These are phyloP conservation scores for Antechinus stuartii DNA, from an alignment of 2,113 vertebrate species.

Conservation along the genomic window DNA sequence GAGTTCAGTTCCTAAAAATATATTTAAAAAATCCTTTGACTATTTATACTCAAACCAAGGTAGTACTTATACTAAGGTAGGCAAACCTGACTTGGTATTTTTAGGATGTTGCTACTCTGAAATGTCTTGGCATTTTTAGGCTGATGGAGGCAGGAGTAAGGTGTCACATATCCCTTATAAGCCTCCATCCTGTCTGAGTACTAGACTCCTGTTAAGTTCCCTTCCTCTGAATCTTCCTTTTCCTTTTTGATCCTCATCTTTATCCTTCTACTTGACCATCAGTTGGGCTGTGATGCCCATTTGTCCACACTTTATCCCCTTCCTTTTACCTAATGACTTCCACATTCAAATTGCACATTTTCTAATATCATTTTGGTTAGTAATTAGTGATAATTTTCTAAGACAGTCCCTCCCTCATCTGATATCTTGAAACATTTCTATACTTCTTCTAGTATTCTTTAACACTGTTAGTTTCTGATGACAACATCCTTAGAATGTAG, in stretches of 20 bases:
- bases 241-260: neutral
- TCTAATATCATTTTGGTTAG: neutral
- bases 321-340: neutral
- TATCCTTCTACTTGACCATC: neutral
- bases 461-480: neutral
- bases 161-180: neutral
- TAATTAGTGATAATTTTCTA: neutral
- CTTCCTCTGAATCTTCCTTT: neutral
- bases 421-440: neutral
- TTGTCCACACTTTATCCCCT: neutral
- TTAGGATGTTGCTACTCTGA: neutral
- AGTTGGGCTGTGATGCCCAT: neutral
- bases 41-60: neutral
- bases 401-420: neutral
- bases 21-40: neutral
- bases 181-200: neutral
- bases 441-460: neutral
- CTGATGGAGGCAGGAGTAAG: neutral
- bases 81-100: neutral
- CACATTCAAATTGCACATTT: neutral
- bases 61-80: neutral
- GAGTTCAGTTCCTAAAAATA: neutral
- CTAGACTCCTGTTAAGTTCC: neutral
- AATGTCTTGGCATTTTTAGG: neutral
- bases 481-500: neutral